Conservation (phyloP, 2,797 vertebrate genomes). For the Acropternis orthonyx region DNA sequence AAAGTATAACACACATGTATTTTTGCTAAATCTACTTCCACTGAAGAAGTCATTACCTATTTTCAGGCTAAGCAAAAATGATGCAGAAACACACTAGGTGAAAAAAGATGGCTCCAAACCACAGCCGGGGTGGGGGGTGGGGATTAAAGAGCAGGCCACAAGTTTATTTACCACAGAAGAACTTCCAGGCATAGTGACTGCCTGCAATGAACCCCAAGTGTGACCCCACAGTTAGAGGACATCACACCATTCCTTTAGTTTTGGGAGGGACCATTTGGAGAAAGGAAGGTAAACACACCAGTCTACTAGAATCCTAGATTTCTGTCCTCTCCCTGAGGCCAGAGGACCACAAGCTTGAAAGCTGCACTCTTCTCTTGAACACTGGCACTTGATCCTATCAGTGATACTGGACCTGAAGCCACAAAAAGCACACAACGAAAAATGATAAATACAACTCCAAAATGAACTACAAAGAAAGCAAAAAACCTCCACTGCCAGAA, state of each 20-base stretch:
- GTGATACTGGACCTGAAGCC: not conserved
- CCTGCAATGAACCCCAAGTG: not conserved
- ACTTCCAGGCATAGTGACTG: not conserved
- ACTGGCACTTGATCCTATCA: not conserved
- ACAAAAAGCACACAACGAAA: not conserved
- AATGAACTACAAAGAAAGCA: not conserved
- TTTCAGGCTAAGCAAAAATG: not conserved
- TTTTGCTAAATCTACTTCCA: not conserved
- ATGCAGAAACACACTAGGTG: not conserved
- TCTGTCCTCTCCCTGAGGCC: not conserved
- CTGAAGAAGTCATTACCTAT: not conserved
- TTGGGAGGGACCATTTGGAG: not conserved
- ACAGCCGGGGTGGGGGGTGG: not conserved
- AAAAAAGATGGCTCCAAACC: not conserved
- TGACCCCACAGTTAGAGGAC: not conserved
- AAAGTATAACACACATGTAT: not conserved
- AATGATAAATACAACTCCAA: constrained; percentile 20
- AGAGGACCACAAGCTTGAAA: not conserved
- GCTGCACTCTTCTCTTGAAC: not conserved
- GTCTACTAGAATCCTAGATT: not conserved
- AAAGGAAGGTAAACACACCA: not conserved
- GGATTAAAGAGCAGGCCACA: not conserved
- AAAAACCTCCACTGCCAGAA: constrained; percentile 3
- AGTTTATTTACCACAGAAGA: not conserved
- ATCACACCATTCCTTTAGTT: not conserved